These are phyloP conservation scores for Microcebus lehilahytsara DNA, from an alignment of 2,113 vertebrate genomes.

Conservation along the genomic window DNA sequence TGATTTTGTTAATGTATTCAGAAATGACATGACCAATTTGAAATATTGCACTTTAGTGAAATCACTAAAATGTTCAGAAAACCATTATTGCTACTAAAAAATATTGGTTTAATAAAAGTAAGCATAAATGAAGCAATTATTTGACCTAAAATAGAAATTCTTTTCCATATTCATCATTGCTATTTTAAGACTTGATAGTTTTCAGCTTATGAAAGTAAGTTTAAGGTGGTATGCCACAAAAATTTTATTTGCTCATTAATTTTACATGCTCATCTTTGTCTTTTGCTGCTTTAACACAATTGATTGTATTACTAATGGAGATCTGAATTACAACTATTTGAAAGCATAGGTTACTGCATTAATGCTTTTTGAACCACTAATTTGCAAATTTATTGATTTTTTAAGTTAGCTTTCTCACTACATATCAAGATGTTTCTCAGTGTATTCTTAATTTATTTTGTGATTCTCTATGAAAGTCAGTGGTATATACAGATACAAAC, in stretches of 20 bases:
- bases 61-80: slow-evolving; percentile 3
- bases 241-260: slow-evolving; percentile 26
- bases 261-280: background rate
- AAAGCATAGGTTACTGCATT: slow-evolving; percentile 10
- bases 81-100: slow-evolving; percentile 21
- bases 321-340: slow-evolving; percentile 7
- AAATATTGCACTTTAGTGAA: background rate
- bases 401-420: background rate
- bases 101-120: slow-evolving; percentile 58
- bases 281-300: slow-evolving; percentile 14
- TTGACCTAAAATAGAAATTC: slow-evolving; percentile 50
- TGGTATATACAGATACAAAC: background rate
- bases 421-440: background rate
- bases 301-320: slow-evolving; percentile 49
- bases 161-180: slow-evolving; percentile 43
- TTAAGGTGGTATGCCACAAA: slow-evolving; percentile 13
- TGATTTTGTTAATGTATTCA: slow-evolving; percentile 36
- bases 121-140: slow-evolving; percentile 57
- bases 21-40: background rate
- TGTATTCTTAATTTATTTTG: background rate
- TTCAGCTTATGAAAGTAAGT: background rate
- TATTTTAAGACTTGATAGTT: slow-evolving; percentile 13
- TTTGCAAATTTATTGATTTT: slow-evolving; percentile 6
- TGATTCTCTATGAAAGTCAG: background rate
- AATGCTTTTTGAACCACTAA: background rate